Evolutionary conservation across 2,888 invertebrate species (phyloP), one percentile per base, ranked within the genome.

Genomic region (Chloromyia formosa): DNA sequence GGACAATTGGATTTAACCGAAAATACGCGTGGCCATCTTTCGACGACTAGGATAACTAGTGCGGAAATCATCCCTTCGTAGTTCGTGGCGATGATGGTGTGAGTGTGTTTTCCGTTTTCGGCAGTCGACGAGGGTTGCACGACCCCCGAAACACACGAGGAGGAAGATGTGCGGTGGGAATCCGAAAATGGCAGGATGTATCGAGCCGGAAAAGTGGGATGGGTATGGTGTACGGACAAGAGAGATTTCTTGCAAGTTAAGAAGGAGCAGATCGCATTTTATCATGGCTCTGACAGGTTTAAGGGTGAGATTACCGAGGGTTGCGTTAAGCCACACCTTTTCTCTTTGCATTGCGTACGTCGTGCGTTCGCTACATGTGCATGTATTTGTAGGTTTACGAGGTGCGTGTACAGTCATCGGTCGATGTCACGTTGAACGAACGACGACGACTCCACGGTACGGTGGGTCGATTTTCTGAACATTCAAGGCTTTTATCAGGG

Each of bases 251-350:
- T 71, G 56, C 42, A 40, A 56, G 71, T 40, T 20, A 14, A 49
- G 35, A 49, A 71, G 71, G 71, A 56, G 58, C 58, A 58, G 56
- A 71, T 22, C 71, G 35, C 64, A 58, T 54, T 68, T 76, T 75
- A 69, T 75, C 73, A 68, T 75, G 76, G 69, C 71, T 69, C 73
- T 75, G 76, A 75, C 76, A 76, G 73, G 69, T 75, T n/a, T 49
- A 45, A 73, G 61, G 73, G 73, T 49, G 42, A 73, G 61, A 61
- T 49, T 45, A 73, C 27, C 27, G 76, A 76, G 76, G 75, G 75
- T 75, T 75, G 75, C 68, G 72, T 71, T 73, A 76, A 76, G 76
- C 75, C 76, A 76, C 76, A 76, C 76, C 76, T 76, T 74, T 76
- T 75, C 76, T 20, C 68, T 66, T 69, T 62, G 62, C 60, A 45